phyloP scores from a whole-genome alignment of 1,140 invertebrate species.

The Asobara japonica region DNA sequence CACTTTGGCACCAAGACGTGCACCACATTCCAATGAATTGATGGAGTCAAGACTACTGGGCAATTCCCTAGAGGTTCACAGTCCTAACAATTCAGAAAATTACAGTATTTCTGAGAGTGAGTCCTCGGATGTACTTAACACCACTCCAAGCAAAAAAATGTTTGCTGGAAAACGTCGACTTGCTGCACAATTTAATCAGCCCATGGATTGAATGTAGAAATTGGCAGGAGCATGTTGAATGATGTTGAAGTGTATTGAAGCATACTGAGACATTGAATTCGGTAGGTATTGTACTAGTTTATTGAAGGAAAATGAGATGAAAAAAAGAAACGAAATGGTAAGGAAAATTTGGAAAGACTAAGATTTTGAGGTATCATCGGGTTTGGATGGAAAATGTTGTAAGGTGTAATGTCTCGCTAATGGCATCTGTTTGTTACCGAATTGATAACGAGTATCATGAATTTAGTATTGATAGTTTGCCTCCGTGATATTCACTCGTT shows the following conservation, averaged over 20 bases:
- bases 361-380: background rate
- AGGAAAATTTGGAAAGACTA: background rate
- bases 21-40: constrained; percentile 8
- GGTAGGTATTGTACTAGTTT: background rate
- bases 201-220: constrained; percentile 53
- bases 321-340: background rate
- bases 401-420: background rate
- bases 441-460: background rate
- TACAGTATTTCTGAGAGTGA: constrained; percentile 40
- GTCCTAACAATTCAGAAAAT: constrained; percentile 32
- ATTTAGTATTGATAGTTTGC: background rate
- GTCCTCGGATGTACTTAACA: constrained; percentile 44
- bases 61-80: constrained; percentile 35
- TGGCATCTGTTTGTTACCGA: background rate
- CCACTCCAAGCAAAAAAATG: constrained; percentile 54
- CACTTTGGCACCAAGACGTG: constrained; percentile 52
- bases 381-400: constrained; percentile 4
- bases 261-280: background rate
- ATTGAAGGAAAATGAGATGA: background rate
- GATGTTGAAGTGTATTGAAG: background rate
- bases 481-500: background rate
- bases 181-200: constrained; percentile 63
- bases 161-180: constrained; percentile 59
- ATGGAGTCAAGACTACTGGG: constrained; percentile 20
- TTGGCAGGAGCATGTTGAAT: background rate